These are phyloP conservation scores for Hozukius guyotensis DNA, from an alignment of 2,797 vertebrate genomes.

Conservation along the genomic window DNA sequence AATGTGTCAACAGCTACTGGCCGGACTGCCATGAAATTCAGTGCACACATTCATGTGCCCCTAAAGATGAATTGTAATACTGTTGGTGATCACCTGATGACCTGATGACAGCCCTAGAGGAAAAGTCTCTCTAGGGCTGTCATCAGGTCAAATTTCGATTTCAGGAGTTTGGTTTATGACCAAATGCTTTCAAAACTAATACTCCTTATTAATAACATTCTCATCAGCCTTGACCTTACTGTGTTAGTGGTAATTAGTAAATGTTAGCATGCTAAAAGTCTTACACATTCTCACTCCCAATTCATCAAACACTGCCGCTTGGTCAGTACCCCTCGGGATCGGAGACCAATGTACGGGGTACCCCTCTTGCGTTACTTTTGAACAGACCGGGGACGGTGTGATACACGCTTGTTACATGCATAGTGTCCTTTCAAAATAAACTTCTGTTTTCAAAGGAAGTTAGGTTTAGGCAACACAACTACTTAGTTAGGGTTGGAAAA, in stretches of 20 bases:
- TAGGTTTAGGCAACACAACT: no score
- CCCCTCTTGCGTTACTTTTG: no score
- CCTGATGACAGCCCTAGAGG: no score
- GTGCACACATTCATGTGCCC: no score
- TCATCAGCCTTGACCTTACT: neutral
- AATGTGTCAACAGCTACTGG: no score
- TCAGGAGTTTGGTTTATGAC: neutral
- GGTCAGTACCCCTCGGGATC: no score
- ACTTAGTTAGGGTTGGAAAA: no score
- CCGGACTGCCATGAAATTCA: neutral
- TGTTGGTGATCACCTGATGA: neutral
- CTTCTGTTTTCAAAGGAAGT: no score
- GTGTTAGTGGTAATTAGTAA: neutral
- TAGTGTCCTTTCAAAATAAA: no score
- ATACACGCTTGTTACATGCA: no score
- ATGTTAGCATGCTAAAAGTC: neutral
- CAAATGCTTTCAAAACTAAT: neutral
- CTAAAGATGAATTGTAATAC: neutral
- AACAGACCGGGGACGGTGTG: no score
- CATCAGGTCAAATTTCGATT: neutral
- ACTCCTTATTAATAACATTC: neutral
- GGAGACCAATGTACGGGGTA: no score
- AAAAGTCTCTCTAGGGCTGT: neutral
- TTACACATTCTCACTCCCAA: neutral
- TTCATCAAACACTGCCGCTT: neutral